Evolutionary conservation across 2,113 vertebrate species (phyloP), one percentile per base, ranked within the genome.

Genomic region (Rhea pennata): DNA sequence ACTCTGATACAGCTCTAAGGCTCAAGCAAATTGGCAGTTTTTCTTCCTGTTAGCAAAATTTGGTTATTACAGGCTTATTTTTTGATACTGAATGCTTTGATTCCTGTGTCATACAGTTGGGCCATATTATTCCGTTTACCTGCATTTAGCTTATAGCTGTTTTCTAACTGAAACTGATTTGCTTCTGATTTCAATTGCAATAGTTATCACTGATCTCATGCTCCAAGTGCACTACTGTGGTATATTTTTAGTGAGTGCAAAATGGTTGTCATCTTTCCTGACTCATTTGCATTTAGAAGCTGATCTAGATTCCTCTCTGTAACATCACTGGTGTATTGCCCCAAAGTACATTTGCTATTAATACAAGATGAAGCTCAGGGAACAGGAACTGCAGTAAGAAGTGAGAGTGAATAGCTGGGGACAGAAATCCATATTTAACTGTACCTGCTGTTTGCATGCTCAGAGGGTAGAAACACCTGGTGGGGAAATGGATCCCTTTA

Each of bases 171-270:
- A 77, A 23, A 6, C 23, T 40, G 44, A 19, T 27, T 69, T 51
- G 42, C 39, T 58, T 27, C 54, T 56, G 15, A 15, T 56, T 56
- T 56, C 27, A 13, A 26, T 54, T 54, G 27, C 27, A 29, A 27
- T n/a, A 67, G 42, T 48, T 76, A 22, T 46, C 50, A 23, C 27
- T 42, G 14, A 26, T 26, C 24, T 54, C 53, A 26, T 54, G 14
- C 53, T 54, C 53, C 1, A 5, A 5, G 4, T 10, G 14, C 27
- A 11, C 44, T 7, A 67, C 24, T 3, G 1, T 50, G n/a, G 42
- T 42, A 2, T 13, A 40, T 40, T 67, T 50, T n/a, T 42, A n/a
- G 27, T 31, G 59, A 40, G 62, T 44, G n/a, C n/a, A 67, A n/a
- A 50, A n/a, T 27, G 3, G 7, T 27, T 15, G 33, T 29, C 23